A percentile compares a stretch with the other conserved stretches of the same genome.
Conservation (phyloP, 2,797 vertebrate genomes). For the Galago senegalensis region DNA sequence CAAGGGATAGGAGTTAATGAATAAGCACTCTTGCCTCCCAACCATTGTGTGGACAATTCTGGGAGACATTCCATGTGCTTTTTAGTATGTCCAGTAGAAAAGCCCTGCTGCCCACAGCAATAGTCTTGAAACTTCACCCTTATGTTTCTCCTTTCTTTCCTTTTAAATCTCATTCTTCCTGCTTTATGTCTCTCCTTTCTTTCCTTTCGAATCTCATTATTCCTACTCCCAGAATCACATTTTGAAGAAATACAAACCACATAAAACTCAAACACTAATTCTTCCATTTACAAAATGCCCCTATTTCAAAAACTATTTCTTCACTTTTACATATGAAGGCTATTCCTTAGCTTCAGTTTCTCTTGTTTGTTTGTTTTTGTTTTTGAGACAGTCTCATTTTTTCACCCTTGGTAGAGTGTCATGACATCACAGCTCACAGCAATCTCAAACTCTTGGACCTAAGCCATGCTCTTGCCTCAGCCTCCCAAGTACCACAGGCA, state of each 20-base stretch:
- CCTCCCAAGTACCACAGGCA: too few species aligned
- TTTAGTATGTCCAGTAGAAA: neutral
- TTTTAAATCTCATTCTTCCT: slow-evolving; percentile 32
- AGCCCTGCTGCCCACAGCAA: neutral
- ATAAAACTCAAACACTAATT: slow-evolving; percentile 42
- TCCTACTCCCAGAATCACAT: neutral
- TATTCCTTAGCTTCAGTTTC: neutral
- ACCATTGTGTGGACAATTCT: neutral
- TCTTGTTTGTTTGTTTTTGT: too few species aligned
- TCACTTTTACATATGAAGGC: too few species aligned
- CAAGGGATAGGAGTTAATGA: neutral
- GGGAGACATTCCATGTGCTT: neutral
- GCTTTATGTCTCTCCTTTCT: neutral
- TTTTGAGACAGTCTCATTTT: too few species aligned
- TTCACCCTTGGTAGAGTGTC: too few species aligned
- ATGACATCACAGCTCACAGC: too few species aligned
- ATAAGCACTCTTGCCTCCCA: neutral
- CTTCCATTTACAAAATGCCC: neutral
- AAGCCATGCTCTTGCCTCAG: too few species aligned
- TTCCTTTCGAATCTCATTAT: slow-evolving; percentile 23
- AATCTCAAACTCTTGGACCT: too few species aligned
- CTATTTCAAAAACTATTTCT: neutral
- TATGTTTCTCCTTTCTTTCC: neutral
- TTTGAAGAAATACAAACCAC: slow-evolving; percentile 36
- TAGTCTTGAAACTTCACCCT: slow-evolving; percentile 25